Conservation (phyloP, 2,888 invertebrate species). For the Allophyes oxyacanthae region DNA sequence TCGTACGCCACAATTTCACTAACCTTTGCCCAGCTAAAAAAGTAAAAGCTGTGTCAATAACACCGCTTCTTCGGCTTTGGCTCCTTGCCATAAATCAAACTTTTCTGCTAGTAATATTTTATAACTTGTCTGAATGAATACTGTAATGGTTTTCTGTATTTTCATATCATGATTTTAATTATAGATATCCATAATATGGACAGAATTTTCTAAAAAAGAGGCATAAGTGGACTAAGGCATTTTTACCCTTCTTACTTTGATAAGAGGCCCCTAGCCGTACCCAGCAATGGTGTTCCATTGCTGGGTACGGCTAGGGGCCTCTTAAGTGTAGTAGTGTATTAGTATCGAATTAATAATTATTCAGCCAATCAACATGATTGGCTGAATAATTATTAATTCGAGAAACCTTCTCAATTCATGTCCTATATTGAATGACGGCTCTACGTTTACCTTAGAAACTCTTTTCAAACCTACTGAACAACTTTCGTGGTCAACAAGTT, state of each 20-base stretch:
- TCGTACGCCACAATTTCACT: neutral
- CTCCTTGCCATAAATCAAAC: constrained; percentile 25
- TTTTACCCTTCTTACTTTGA: too few relatives aligned
- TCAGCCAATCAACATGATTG: too few relatives aligned
- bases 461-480: constrained; percentile 20
- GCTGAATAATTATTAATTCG: too few relatives aligned
- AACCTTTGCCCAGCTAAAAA: constrained; percentile 24
- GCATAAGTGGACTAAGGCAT: too few relatives aligned
- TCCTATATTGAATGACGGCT: too few relatives aligned
- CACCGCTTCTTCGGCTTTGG: constrained; percentile 17
- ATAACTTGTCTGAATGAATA: constrained; percentile 3
- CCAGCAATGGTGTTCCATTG: too few relatives aligned
- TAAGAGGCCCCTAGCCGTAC: too few relatives aligned
- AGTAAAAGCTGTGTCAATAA: constrained; percentile 31
- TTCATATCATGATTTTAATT: constrained; percentile 2
- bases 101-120: constrained; percentile 14
- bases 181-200: neutral
- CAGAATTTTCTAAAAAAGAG: constrained; percentile 4
- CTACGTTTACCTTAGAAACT: constrained; percentile 5
- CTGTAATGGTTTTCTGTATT: neutral
- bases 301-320: too few relatives aligned
- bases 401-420: too few relatives aligned
- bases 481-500: constrained; percentile 13
- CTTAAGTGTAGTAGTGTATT: too few relatives aligned
- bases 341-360: too few relatives aligned